Base-by-base conservation (phyloP, 1,140 invertebrate genomes). In the Eumeta japonica region DNA sequence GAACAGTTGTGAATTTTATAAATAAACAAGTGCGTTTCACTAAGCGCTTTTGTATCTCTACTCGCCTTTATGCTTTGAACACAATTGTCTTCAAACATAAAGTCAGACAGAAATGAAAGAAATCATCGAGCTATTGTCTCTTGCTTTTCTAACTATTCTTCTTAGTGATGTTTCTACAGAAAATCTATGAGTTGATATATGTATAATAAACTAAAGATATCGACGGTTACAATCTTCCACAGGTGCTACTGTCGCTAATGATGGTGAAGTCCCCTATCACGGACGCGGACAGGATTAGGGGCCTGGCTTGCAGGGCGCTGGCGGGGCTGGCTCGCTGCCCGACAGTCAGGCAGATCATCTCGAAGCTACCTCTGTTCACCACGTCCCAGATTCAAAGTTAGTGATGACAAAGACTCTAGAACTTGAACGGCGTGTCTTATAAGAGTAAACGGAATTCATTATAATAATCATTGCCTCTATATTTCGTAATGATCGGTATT, bases 301-400 rank as follows among this genome's bases (percentile, higher is more conserved):
- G 90, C 2, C 76, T 98, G 48, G 92, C 95, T 2, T 96, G 94
- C 58, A 81, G 91, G 49, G 93, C 94, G 2, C 77, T 98, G 11
- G 89, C 90, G 36, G 97, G 95, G 2, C 76, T 98, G 16, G 90
- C 94, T 2, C 77, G 94, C 15, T 93, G 89, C 45, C 89, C 94
- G 62, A 92, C 88, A 29, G 91, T 98, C 0, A 75, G 89, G 7
- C 95, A 98, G 77, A 97, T 99, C 50, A 88, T 98, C 31, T 88
- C 92, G 51, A 97, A 98, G 76, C 79, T 99, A 28, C 93, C 94
- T 3, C 79, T 98, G 31, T 95, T 99, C 71, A 93, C 89, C 16
- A 90, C 87, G 59, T 92, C 92, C 7, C 91, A 94, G 57, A 81
- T 99, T 41, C 93, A 97, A 70, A 82, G 87, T 89, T 71, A 68